Percentiles rank a stretch among this genome's conserved stretches.
These are phyloP conservation scores for Cepphus grylle DNA, from an alignment of 2,113 vertebrate species.

Conservation along the genomic window DNA sequence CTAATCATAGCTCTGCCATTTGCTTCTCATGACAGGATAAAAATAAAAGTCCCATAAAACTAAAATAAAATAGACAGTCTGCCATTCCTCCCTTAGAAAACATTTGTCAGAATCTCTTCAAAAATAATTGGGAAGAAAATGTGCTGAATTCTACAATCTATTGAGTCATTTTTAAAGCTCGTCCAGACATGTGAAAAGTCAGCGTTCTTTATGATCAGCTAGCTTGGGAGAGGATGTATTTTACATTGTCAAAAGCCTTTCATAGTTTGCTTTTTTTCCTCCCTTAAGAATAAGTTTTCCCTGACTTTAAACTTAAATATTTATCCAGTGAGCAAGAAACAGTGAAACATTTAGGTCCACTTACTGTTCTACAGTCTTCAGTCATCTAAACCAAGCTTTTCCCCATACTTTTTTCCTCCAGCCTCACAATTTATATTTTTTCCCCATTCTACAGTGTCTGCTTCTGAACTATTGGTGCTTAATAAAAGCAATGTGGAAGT, in stretches of 20 bases:
- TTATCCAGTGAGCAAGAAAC: constrained; percentile 18
- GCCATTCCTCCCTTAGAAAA: constrained; percentile 64
- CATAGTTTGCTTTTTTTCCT: background rate
- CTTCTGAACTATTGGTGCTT: background rate
- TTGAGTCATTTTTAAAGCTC: constrained; percentile 59
- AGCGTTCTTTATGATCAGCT: background rate
- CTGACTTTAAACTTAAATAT: constrained; percentile 50
- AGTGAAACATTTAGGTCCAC: background rate
- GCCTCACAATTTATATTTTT: background rate
- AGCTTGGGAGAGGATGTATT: constrained; percentile 1
- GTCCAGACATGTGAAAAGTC: constrained; percentile 28
- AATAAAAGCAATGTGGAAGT: background rate
- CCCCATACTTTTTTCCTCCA: background rate
- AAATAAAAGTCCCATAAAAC: constrained; percentile 70
- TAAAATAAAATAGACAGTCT: constrained; percentile 68
- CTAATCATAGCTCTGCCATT: constrained; percentile 67
- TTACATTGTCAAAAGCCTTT: constrained; percentile 30
- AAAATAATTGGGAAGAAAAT: constrained; percentile 75
- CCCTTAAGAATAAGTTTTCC: constrained; percentile 21
- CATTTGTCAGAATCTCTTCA: constrained; percentile 70
- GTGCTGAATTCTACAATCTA: constrained; percentile 51
- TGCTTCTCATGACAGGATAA: constrained; percentile 67
- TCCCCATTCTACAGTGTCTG: background rate
- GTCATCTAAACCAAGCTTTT: background rate
- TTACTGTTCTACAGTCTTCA: background rate